phyloP scores from a whole-genome alignment of 2,113 vertebrate genomes.

The Saguinus imperator region DNA sequence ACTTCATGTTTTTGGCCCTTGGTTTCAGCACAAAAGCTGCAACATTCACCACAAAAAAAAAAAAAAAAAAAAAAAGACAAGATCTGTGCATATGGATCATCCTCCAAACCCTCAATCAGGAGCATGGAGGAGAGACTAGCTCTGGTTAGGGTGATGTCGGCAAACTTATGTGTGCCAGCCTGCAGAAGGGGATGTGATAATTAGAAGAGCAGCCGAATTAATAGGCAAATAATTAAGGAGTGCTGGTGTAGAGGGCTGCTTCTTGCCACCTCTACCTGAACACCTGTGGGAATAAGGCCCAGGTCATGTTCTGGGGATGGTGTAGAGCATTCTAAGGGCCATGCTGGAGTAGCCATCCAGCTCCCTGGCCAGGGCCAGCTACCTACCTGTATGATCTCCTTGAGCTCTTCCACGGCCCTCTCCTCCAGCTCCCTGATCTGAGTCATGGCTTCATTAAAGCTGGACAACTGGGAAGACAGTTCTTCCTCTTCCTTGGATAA shows the following conservation, averaged over 20 bases:
- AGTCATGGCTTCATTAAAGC: slow-evolving; percentile 83
- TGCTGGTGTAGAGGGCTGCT: background rate
- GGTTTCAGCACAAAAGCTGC: background rate
- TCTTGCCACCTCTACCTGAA: background rate
- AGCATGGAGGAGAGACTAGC: background rate
- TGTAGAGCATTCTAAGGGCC: background rate
- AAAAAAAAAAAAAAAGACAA: background rate
- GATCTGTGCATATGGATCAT: background rate
- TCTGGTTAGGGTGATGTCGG: background rate
- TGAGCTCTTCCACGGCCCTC: slow-evolving; percentile 84
- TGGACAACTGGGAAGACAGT: slow-evolving; percentile 82
- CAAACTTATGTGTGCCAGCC: background rate
- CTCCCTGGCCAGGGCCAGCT: background rate
- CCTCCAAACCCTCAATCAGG: background rate
- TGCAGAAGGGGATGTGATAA: background rate
- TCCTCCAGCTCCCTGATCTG: slow-evolving; percentile 85
- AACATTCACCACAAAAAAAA: background rate
- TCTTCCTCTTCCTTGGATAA: slow-evolving; percentile 84
- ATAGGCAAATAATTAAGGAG: background rate
- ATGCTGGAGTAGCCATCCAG: background rate
- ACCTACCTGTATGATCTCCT: slow-evolving; percentile 83
- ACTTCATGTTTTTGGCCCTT: background rate
- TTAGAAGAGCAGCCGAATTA: background rate
- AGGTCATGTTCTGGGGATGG: background rate
- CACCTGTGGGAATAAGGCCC: background rate